Percentiles rank a stretch among this genome's conserved stretches.
phyloP scores from a whole-genome alignment of 2,888 invertebrate genomes.

The Patella pellucida region DNA sequence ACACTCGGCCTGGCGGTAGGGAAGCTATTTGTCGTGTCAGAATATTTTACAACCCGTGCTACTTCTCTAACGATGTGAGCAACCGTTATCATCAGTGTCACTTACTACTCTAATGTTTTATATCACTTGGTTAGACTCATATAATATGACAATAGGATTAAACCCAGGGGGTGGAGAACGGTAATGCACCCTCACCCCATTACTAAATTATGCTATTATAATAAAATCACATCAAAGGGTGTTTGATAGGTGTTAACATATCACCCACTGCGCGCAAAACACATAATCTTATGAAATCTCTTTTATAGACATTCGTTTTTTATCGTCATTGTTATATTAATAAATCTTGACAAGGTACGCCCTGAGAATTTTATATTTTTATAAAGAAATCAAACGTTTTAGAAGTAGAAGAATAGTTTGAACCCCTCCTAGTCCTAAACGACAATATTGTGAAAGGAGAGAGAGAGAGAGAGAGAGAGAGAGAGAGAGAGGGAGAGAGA shows the following conservation, averaged over 20 bases:
- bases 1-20: not conserved
- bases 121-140: no score
- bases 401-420: no score
- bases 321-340: no score
- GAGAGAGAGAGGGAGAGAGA: no score
- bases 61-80: not conserved
- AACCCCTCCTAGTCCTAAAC: no score
- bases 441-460: no score
- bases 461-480: no score
- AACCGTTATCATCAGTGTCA: constrained; percentile 3
- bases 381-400: no score
- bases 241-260: not conserved
- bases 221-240: constrained; percentile 1
- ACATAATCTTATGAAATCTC: no score
- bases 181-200: not conserved
- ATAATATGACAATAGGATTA: not conserved
- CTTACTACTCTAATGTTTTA: not conserved
- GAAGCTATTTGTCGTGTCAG: not conserved
- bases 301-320: no score
- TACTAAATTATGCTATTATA: not conserved
- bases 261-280: not conserved
- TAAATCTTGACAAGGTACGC: no score
- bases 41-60: constrained; percentile 5
- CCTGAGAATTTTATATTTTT: no score
- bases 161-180: not conserved